Evolutionary conservation across 2,113 vertebrate species (phyloP).

Genomic region (Globicephala melas): DNA sequence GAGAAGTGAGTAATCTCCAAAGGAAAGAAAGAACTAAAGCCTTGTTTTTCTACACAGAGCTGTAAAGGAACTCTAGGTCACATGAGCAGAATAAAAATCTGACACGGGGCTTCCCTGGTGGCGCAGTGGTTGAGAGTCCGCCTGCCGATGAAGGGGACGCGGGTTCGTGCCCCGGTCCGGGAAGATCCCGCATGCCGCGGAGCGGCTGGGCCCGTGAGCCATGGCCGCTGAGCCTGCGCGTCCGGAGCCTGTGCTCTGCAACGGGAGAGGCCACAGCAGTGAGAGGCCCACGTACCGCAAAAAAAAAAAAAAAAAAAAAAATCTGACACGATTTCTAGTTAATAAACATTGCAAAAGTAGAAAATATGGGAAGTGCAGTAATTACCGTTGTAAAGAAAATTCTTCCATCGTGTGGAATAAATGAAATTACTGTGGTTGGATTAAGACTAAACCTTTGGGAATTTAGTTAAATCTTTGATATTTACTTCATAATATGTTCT

Average conservation of each 20-base stretch:
- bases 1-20: neutral
- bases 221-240: no score
- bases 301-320: no score
- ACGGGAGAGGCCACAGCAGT: no score
- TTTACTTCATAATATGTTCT: neutral
- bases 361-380: neutral
- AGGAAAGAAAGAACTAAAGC: neutral
- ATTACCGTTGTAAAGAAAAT: neutral
- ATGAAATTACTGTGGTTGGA: neutral
- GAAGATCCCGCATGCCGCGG: no score
- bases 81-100: neutral
- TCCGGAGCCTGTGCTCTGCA: no score
- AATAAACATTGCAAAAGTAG: neutral
- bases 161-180: no score
- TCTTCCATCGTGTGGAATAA: neutral
- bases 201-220: no score
- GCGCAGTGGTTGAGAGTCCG: no score
- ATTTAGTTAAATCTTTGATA: neutral
- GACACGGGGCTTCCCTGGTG: no score
- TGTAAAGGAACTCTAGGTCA: neutral
- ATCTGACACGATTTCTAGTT: neutral
- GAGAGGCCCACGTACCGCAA: no score
- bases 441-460: slow-evolving; percentile 27
- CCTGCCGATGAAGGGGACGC: no score
- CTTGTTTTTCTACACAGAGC: neutral